phyloP scores from a whole-genome alignment of 2,888 invertebrate species.

The Acrocera orbiculus region DNA sequence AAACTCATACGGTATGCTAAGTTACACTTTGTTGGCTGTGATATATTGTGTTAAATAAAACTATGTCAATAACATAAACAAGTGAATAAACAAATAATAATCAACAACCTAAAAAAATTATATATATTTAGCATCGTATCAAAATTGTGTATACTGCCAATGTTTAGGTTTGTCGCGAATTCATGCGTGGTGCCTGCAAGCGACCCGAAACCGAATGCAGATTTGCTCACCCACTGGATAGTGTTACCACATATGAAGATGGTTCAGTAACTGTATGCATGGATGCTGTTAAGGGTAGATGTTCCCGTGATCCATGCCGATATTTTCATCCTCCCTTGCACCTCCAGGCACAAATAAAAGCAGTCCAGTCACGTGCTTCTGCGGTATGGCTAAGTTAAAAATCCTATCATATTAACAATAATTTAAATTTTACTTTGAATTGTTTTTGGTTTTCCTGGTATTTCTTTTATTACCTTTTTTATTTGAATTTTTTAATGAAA shows the following conservation, averaged over 20 bases:
- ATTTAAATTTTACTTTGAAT: constrained; percentile 3
- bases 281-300: constrained; percentile 98
- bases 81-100: too few species aligned
- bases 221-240: constrained; percentile 96
- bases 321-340: constrained; percentile 99
- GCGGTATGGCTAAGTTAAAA: constrained; percentile 44
- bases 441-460: constrained; percentile 2
- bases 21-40: too few species aligned
- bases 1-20: too few species aligned
- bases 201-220: constrained; percentile 95
- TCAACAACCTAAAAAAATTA: too few species aligned
- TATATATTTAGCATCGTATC: too few species aligned
- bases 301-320: constrained; percentile 98
- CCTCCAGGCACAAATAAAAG: constrained; percentile 98
- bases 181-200: constrained; percentile 96
- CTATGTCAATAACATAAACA: too few species aligned
- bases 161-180: constrained; percentile 90
- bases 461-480: too few species aligned
- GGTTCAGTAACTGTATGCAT: constrained; percentile 99
- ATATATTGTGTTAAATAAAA: too few species aligned
- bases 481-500: background rate
- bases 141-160: too few species aligned
- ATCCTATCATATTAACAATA: background rate
- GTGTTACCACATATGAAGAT: constrained; percentile 92
- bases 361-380: constrained; percentile 86